Evolutionary conservation across 2,113 vertebrate species (phyloP).

Genomic region (Sinocyclocheilus grahami): DNA sequence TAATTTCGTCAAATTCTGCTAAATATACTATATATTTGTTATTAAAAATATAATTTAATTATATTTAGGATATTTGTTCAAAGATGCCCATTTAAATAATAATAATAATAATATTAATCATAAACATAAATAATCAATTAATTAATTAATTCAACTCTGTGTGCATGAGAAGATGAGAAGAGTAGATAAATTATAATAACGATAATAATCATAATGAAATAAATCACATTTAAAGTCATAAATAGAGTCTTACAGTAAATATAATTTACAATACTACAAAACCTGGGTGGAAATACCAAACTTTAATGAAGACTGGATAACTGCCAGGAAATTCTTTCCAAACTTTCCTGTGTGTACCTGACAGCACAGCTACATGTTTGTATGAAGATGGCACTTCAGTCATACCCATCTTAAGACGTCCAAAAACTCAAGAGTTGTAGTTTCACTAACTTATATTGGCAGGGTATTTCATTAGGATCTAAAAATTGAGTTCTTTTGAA

Average conservation of each 20-base stretch:
- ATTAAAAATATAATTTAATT: neutral
- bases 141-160: too few relatives aligned
- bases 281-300: neutral
- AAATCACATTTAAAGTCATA: neutral
- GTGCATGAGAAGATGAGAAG: too few relatives aligned
- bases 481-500: conserved; percentile 14
- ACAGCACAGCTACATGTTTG: neutral
- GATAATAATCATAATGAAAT: too few relatives aligned
- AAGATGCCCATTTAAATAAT: too few relatives aligned
- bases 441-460: neutral
- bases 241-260: neutral
- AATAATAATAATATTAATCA: too few relatives aligned
- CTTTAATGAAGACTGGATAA: neutral
- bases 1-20: neutral
- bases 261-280: neutral
- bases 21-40: neutral
- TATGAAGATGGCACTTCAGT: neutral
- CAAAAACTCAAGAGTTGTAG: neutral
- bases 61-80: neutral
- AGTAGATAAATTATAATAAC: too few relatives aligned
- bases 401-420: neutral
- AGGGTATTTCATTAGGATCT: conserved; percentile 14
- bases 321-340: neutral
- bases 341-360: neutral
- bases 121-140: too few relatives aligned